phyloP scores from a whole-genome alignment of 2,888 invertebrate species.

The Callinectes sapidus region DNA sequence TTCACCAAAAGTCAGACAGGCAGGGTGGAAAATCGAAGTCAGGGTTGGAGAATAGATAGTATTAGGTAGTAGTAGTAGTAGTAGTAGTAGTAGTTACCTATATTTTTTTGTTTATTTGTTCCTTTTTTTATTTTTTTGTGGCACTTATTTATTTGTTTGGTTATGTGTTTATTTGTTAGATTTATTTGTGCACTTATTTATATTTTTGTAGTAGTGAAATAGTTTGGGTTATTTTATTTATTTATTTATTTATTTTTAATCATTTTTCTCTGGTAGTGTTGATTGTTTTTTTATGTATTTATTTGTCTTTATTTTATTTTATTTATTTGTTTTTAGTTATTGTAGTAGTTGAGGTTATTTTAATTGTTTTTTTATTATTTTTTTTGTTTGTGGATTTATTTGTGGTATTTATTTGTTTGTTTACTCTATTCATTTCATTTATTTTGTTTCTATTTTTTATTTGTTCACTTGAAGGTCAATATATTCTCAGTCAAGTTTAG shows the following conservation, averaged over 20 bases:
- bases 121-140: neutral
- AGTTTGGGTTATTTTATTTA: neutral
- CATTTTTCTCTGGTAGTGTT: neutral
- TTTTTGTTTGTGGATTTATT: neutral
- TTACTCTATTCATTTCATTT: neutral
- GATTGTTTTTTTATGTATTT: neutral
- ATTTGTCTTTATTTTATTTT: neutral
- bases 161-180: neutral
- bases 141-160: neutral
- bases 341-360: neutral
- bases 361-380: neutral
- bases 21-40: constrained; percentile 32
- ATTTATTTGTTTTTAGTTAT: too few species aligned
- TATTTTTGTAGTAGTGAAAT: too few species aligned
- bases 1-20: constrained; percentile 76
- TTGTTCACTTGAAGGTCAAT: too few species aligned
- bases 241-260: neutral
- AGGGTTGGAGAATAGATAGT: neutral
- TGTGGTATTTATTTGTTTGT: neutral
- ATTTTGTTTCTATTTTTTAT: too few species aligned
- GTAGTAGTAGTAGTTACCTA: neutral
- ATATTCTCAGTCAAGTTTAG: too few species aligned
- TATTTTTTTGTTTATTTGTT: neutral
- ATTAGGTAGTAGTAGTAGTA: neutral
- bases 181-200: too few species aligned